Conservation (phyloP, 2,888 invertebrate species). For the Spilosoma lubricipeda region DNA sequence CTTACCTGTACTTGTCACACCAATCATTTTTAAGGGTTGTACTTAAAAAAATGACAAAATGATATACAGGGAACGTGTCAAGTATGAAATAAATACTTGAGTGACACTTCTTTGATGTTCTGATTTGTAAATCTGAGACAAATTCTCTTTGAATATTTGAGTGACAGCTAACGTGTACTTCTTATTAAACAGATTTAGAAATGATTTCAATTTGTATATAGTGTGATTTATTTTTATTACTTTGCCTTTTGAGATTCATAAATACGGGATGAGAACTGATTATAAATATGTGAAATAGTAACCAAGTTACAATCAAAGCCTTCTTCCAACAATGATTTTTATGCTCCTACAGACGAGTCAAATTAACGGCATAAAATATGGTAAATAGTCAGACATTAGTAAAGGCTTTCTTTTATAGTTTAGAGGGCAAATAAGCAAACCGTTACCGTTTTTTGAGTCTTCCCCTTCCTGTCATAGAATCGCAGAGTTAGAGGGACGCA, state of each 20-base stretch:
- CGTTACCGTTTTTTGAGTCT: too few relatives aligned
- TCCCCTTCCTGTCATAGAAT: too few relatives aligned
- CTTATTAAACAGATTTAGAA: conserved; percentile 22
- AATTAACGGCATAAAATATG: too few relatives aligned
- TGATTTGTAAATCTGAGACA: conserved; percentile 58
- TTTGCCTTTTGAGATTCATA: background rate
- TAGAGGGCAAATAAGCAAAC: too few relatives aligned
- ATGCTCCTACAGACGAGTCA: background rate
- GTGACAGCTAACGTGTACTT: conserved; percentile 30
- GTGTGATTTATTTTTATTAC: conserved; percentile 12
- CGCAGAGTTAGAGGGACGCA: too few relatives aligned
- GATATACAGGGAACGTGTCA: conserved; percentile 64
- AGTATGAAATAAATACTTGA: conserved; percentile 68
- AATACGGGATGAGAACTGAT: background rate
- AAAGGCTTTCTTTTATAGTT: too few relatives aligned
- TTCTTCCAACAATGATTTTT: background rate
- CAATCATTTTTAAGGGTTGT: conserved; percentile 62
- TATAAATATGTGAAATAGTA: background rate
- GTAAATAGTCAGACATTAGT: too few relatives aligned
- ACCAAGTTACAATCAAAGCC: background rate
- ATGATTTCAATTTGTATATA: conserved; percentile 29
- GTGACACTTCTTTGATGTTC: conserved; percentile 76
- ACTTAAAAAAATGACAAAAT: conserved; percentile 70
- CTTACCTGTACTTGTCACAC: conserved; percentile 60
- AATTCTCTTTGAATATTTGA: conserved; percentile 54